Conservation (phyloP, 37 sponge, comb jelly and placozoan genomes). For the Geodia barretti region DNA sequence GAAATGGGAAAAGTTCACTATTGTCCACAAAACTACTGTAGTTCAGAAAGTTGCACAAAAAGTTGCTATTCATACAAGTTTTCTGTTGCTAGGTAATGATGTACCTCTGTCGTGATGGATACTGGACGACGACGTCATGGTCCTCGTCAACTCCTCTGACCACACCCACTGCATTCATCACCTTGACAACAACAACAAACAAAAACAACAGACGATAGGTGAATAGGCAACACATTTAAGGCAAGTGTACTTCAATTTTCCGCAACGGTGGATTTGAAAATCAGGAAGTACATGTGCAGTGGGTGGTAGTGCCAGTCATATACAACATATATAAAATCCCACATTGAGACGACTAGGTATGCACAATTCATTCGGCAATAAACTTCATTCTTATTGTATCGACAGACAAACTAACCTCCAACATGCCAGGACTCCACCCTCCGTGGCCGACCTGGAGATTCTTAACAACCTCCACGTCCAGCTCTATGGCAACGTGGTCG, state of each 20-base stretch:
- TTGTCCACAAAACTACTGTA: no score
- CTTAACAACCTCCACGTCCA: slow-evolving; percentile 51
- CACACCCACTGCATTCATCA: slow-evolving; percentile 55
- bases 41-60: no score
- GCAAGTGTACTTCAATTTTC: no score
- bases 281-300: background rate
- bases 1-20: no score
- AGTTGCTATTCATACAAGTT: background rate
- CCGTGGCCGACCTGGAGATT: slow-evolving; percentile 77
- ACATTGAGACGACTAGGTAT: no score
- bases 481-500: slow-evolving; percentile 58
- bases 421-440: slow-evolving; percentile 84
- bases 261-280: background rate
- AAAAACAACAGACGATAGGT: background rate
- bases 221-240: no score
- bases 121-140: slow-evolving; percentile 76
- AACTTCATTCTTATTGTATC: background rate
- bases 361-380: background rate
- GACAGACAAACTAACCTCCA: slow-evolving; percentile 80
- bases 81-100: slow-evolving; percentile 1
- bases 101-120: slow-evolving; percentile 26
- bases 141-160: slow-evolving; percentile 74
- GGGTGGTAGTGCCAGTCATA: background rate
- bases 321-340: background rate
- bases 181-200: slow-evolving; percentile 26